A percentile compares a stretch with the other conserved stretches of the same genome.
Evolutionary conservation across 2,113 vertebrate genomes (phyloP).

Genomic region (Charina bottae): DNA sequence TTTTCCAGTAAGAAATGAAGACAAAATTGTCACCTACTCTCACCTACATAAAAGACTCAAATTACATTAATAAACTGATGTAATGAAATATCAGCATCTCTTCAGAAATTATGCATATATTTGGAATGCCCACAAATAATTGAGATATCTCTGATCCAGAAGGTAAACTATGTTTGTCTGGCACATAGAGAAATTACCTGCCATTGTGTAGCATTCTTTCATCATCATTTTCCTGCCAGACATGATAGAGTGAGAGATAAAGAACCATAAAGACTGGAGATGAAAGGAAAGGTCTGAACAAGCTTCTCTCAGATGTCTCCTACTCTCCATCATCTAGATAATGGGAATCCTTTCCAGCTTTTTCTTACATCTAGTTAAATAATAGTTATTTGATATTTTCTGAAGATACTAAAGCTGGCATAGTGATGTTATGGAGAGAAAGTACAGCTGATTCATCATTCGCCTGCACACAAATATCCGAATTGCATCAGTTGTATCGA

Average conservation of each 20-base stretch:
- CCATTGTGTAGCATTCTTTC: not conserved
- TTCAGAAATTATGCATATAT: not conserved
- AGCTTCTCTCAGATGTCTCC: not conserved
- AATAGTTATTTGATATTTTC: not conserved
- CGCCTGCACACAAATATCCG: not conserved
- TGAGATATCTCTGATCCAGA: not conserved
- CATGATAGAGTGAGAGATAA: not conserved
- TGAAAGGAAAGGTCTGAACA: not conserved
- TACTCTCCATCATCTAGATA: not conserved
- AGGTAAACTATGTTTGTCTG: not conserved
- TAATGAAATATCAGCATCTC: not conserved
- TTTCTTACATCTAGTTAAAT: not conserved
- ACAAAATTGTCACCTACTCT: not conserved
- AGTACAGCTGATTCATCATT: not conserved
- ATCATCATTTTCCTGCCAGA: not conserved
- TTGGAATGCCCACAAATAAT: not conserved
- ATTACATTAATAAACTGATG: not conserved
- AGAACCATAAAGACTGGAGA: not conserved
- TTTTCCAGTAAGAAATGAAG: not conserved
- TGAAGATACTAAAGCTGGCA: not conserved
- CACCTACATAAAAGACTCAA: not conserved
- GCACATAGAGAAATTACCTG: not conserved
- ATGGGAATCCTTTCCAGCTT: not conserved
- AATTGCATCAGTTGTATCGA: not conserved
- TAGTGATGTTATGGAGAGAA: not conserved